Base-by-base conservation (phyloP, 2,888 invertebrate genomes). In the Masnerella sp. region DNA sequence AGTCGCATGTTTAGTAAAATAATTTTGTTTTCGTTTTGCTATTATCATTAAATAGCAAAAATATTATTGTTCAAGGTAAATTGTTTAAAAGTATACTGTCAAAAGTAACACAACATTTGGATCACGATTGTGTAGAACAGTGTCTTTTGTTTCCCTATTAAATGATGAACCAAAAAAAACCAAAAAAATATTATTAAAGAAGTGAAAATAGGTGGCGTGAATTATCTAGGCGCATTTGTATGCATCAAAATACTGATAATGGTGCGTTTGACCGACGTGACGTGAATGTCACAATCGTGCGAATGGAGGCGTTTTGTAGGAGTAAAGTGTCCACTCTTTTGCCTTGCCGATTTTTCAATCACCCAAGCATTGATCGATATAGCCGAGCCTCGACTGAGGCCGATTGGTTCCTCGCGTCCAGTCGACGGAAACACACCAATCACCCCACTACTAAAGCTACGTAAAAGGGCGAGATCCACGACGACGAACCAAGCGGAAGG, bases 281-380 rank as follows among this genome's bases (percentile, higher is more conserved):
- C 67, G 70, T 67, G 62, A 74, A 68, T 70, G 45, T 58, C 45
- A 59, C 56, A 65, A 73, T 64, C 47, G 70, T 69, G 65, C 64
- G 62, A 58, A 45, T 70, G 52, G 70, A 67, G 74, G 71, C 61
- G 71, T 54, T 69, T 15, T 45, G 45, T 62, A 71, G 67, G 62
- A 51, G 59, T 52, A 32, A 58, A 67, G 67, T 67, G 67, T 61
- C 70, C 69, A 70, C 65, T 67, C 51, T 65, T 65, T 58, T 74
- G 72, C 71, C 69, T 77, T 76, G 75, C 74, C 77, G 77, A 77
- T 69, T 77, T 78, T 67, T 79, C 69, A 79, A 80, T 87, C 87
- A 86, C 87, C 87, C 86, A 87, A 86, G 86, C 87, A 84, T 85
- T 78, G 77, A 78, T 80, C 79, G 78, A 79, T 81, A 77, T 80